A percentile compares a stretch with the other conserved stretches of the same genome.
These are phyloP conservation scores for Rhizoglyphus robini DNA, from an alignment of 1,140 invertebrate species.

Conservation along the genomic window DNA sequence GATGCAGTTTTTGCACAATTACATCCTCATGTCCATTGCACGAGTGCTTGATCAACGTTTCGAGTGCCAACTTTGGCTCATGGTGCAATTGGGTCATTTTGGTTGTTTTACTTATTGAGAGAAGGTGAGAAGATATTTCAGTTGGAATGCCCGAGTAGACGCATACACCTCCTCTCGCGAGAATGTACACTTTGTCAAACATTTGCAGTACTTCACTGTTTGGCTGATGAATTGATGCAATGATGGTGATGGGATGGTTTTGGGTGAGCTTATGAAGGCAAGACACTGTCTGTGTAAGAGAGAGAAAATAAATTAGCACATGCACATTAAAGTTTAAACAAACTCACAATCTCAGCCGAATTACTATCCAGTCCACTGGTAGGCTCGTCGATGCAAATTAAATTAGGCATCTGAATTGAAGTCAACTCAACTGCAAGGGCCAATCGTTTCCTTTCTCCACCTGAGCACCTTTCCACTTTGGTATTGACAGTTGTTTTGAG, in stretches of 20 bases:
- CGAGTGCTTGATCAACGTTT: neutral
- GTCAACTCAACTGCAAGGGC: slow-evolving; percentile 86
- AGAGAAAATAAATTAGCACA: neutral
- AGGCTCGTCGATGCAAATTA: slow-evolving; percentile 24
- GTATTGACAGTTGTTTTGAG: neutral
- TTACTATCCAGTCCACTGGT: too few species aligned
- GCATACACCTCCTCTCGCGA: slow-evolving; percentile 9
- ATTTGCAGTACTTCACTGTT: too few species aligned
- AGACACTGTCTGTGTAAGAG: neutral
- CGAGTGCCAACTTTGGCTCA: neutral
- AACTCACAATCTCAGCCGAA: slow-evolving; percentile 34
- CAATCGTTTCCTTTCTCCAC: slow-evolving; percentile 71
- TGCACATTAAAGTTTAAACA: neutral
- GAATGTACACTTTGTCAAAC: slow-evolving; percentile 15
- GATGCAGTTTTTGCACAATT: neutral
- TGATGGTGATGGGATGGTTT: too few species aligned
- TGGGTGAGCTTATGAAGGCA: slow-evolving; percentile 15
- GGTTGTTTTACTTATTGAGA: too few species aligned
- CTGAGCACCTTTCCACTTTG: slow-evolving; percentile 45
- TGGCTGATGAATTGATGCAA: too few species aligned
- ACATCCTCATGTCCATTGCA: too few species aligned
- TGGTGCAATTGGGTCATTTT: neutral
- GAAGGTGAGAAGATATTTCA: neutral
- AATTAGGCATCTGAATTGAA: slow-evolving; percentile 47
- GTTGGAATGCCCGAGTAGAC: neutral